Percentiles rank a stretch among this genome's conserved stretches.
Evolutionary conservation across 2,888 invertebrate genomes (phyloP).

Genomic region (Heliconius hortense): DNA sequence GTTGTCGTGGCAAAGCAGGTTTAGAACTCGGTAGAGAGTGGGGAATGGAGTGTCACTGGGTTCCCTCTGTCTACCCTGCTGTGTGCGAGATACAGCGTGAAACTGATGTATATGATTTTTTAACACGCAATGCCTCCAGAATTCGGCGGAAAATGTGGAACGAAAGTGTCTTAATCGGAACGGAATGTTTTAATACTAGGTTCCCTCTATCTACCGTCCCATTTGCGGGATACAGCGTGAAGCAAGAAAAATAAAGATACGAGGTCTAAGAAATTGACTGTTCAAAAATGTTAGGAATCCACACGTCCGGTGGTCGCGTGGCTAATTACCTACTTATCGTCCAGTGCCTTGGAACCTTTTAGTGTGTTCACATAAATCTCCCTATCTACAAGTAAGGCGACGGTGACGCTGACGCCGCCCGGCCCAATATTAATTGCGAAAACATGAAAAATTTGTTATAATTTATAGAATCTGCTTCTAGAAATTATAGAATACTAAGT

Average conservation of each 20-base stretch:
- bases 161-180: not conserved
- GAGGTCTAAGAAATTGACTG: slow-evolving; percentile 16
- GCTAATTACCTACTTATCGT: slow-evolving; percentile 76
- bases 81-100: too few relatives aligned
- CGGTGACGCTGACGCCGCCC: slow-evolving; percentile 49
- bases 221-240: not conserved
- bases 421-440: slow-evolving; percentile 65
- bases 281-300: slow-evolving; percentile 31
- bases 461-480: not conserved
- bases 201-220: not conserved
- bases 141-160: not conserved
- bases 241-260: not conserved
- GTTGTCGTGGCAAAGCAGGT: too few relatives aligned
- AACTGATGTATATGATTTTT: too few relatives aligned
- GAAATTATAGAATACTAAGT: not conserved
- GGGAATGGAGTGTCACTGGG: too few relatives aligned
- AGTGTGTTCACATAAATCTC: slow-evolving; percentile 77
- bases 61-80: too few relatives aligned
- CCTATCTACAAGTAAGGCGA: slow-evolving; percentile 57
- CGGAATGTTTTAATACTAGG: not conserved
- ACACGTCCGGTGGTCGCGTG: slow-evolving; percentile 71
- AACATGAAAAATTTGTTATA: slow-evolving; percentile 55
- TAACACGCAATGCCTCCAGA: not conserved
- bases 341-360: slow-evolving; percentile 69
- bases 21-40: too few relatives aligned